Evolutionary conservation across 1,140 invertebrate species (phyloP), one percentile per base, ranked within the genome.

Genomic region (Macrostomum lignano): DNA sequence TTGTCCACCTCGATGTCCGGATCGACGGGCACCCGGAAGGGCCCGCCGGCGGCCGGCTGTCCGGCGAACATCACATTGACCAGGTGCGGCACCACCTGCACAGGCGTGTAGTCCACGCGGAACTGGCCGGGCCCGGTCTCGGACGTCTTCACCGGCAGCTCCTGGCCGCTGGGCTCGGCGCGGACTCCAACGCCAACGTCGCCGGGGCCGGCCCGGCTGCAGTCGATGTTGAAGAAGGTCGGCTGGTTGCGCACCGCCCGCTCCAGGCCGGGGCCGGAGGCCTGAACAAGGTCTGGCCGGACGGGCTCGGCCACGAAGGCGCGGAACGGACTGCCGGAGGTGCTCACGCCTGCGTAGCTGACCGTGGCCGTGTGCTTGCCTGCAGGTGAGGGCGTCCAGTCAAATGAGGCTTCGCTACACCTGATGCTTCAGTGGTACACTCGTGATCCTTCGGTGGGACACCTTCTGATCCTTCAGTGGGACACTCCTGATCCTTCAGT

Each of bases 11-110:
- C 14, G 19, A 3, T 28, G 7, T 28, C 26, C 4, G 26, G 14
- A 28, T 28, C 38, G 2, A 36, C 38, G 22, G 30, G 35, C 10
- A 39, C 38, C 10, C 33, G 30, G 33, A 31, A 39, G 32, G 38
- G 38, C 9, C 32, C 29, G 19, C 25, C 26, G 15, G 38, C 25
- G 11, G 37, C 73, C 25, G 71, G 65, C 42, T 73, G 68, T 25
- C 73, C 73, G 35, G 71, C 72, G 46, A 73, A 76, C 50, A 75
- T 74, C 14, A 79, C 65, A 44, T 77, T 76, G 1, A 79, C 68
- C 35, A 71, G 73, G 54, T 78, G 72, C 35, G 74, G 48, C 25
- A 74, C 74, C 23, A 67, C 53, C 13, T 62, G 46, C 1, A 65
- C 55, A 0, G 73, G 65, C 1, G 67, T 63, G 47, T 77, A 78